Conservation (phyloP, 2,113 vertebrate species). For the Elephantulus edwardii region DNA sequence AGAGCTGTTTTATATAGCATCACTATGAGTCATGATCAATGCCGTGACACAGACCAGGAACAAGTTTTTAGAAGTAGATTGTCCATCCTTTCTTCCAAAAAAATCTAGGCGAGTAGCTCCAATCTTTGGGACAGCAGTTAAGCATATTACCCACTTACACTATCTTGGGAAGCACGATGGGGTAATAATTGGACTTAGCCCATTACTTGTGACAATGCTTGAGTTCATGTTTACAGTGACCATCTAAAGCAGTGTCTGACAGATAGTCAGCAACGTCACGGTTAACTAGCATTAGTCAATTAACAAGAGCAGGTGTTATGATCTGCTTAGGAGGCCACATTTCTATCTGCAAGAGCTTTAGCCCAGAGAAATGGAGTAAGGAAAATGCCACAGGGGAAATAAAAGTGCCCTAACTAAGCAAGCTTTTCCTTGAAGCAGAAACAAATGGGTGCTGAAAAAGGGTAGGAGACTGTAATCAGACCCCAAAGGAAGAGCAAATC, state of each 20-base stretch:
- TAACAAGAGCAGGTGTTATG: background rate
- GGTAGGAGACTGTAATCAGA: slow-evolving; percentile 29
- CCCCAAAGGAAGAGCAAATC: slow-evolving; percentile 35
- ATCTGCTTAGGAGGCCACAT: background rate
- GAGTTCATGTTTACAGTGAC: background rate
- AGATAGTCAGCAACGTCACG: background rate
- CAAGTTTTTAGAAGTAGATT: too few relatives aligned
- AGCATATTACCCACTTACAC: background rate
- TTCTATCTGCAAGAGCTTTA: background rate
- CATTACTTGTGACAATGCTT: background rate
- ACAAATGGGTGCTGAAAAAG: slow-evolving; percentile 8
- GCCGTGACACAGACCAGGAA: too few relatives aligned
- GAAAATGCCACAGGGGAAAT: background rate
- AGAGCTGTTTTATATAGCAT: too few relatives aligned
- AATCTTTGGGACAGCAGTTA: background rate
- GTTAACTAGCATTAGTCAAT: background rate
- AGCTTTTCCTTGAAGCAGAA: background rate
- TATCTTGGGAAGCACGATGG: background rate
- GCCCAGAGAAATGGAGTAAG: background rate
- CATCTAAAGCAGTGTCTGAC: background rate
- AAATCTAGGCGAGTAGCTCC: background rate
- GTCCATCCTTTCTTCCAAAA: background rate
- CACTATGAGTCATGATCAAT: too few relatives aligned
- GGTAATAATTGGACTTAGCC: background rate
- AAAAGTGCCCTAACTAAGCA: background rate